A percentile compares a stretch with the other conserved stretches of the same genome.
These are phyloP conservation scores for Drosophila parthenogenetica DNA, from an alignment of 2,888 invertebrate species.

Conservation along the genomic window DNA sequence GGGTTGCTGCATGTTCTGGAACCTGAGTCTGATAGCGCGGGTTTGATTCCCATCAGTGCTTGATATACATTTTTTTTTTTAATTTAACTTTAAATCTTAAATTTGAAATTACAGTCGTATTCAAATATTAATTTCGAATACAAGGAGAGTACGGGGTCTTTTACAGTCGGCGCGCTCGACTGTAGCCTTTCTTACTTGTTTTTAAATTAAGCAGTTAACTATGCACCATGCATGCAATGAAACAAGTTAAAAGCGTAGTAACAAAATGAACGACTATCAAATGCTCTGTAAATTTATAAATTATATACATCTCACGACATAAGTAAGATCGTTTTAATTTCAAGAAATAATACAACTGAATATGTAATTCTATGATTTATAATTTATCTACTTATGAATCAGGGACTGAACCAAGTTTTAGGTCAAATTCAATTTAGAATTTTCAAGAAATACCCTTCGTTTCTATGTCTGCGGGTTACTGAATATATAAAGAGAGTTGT, in stretches of 20 bases:
- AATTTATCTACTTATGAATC: neutral
- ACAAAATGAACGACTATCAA: neutral
- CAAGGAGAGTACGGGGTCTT: too few relatives aligned
- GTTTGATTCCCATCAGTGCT: too few relatives aligned
- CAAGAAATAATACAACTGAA: neutral
- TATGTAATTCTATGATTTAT: neutral
- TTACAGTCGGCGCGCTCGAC: too few relatives aligned
- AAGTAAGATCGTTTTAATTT: too few relatives aligned
- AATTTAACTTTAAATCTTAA: too few relatives aligned
- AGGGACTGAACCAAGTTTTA: neutral
- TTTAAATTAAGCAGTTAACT: constrained; percentile 74
- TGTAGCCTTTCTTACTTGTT: too few relatives aligned
- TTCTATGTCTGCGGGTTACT: neutral
- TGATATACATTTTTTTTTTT: too few relatives aligned
- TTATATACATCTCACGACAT: neutral
- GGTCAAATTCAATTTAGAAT: neutral
- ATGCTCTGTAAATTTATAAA: constrained; percentile 19
- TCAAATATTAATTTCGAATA: too few relatives aligned
- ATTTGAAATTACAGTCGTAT: too few relatives aligned
- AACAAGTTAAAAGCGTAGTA: constrained; percentile 3
- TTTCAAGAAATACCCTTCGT: neutral
- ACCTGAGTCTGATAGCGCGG: too few relatives aligned
- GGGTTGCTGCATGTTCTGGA: too few relatives aligned
- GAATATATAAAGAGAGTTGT: constrained; percentile 35
- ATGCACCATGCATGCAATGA: constrained; percentile 44